Conservation (phyloP, 1,140 invertebrate species). For the silkworm (Bombyx mori) region DNA sequence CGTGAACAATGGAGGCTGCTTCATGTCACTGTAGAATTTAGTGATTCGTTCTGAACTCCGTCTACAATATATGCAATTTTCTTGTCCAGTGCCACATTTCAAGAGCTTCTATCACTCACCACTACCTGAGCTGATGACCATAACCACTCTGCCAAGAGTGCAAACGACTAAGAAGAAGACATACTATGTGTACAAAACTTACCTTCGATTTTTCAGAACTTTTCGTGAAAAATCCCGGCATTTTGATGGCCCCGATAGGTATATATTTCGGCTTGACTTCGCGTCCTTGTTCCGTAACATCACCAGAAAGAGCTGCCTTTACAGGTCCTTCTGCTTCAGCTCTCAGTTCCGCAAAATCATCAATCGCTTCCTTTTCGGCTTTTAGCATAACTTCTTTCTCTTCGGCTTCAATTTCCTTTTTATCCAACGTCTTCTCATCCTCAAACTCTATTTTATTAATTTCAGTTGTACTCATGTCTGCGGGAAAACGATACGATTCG, state of each 20-base stretch:
- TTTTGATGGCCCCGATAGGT: constrained; percentile 85
- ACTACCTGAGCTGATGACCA: not conserved
- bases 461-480: constrained; percentile 47
- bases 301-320: constrained; percentile 65
- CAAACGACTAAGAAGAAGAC: too few species aligned
- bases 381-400: constrained; percentile 81
- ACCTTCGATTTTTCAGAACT: constrained; percentile 77
- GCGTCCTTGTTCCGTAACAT: constrained; percentile 76
- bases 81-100: not conserved
- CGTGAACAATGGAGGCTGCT: too few species aligned
- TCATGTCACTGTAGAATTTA: too few species aligned
- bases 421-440: constrained; percentile 75
- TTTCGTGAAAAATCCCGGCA: constrained; percentile 85
- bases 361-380: constrained; percentile 46
- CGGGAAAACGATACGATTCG: constrained; percentile 6
- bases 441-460: constrained; percentile 52
- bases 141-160: too few species aligned
- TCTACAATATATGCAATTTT: too few species aligned
- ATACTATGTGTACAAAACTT: not conserved
- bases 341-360: constrained; percentile 43
- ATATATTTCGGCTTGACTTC: constrained; percentile 85
- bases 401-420: constrained; percentile 80
- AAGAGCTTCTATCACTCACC: not conserved
- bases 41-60: too few species aligned
- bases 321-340: constrained; percentile 71